Evolutionary conservation across 2,113 vertebrate genomes (phyloP), one percentile per base, ranked within the genome.

Genomic region (Malurus elegans): DNA sequence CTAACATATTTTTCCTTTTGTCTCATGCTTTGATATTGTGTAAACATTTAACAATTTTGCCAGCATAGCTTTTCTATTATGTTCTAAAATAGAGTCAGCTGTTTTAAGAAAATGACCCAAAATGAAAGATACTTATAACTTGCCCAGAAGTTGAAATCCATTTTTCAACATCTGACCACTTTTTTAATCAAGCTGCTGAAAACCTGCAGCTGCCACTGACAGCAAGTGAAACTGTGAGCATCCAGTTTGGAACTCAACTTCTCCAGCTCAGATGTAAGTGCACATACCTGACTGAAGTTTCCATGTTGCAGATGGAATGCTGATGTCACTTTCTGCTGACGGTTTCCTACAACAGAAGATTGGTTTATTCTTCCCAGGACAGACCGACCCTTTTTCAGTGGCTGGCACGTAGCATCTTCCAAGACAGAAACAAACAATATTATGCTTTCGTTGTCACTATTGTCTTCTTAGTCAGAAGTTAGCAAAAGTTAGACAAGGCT

Each of bases 221-320:
- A 74, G 56, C 42, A 53, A 56, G 1, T n/a, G 65, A 75, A 82
- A 73, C 32, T 17, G 38, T 31, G 21, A 75, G 67, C 23, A 15
- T 29, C 75, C 75, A 21, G 51, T 56, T 45, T 79, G 79, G 83
- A 94, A 64, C 54, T 71, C 91, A 65, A 2, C 64, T n/a, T 5
- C 45, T 32, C 28, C 72, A 32, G 0, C 42, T 15, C 18, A 40
- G 64, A 29, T 21, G 25, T 26, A 66, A 64, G 23, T 11, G 58
- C 62, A 92, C 87, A 53, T 80, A 99, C 99, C 98, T 99, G 99
- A 97, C 99, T 98, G 97, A 99, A 99, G 97, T 98, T 98, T 70
- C 98, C 95, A 57, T 98, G 98, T 89, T 98, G 99, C 96, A 98
- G 99, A 97, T 99, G 99, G 98, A 99, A 99, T 98, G 98, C 98